Evolutionary conservation across 2,797 vertebrate species (phyloP).

Genomic region (Fistularia commersonii): DNA sequence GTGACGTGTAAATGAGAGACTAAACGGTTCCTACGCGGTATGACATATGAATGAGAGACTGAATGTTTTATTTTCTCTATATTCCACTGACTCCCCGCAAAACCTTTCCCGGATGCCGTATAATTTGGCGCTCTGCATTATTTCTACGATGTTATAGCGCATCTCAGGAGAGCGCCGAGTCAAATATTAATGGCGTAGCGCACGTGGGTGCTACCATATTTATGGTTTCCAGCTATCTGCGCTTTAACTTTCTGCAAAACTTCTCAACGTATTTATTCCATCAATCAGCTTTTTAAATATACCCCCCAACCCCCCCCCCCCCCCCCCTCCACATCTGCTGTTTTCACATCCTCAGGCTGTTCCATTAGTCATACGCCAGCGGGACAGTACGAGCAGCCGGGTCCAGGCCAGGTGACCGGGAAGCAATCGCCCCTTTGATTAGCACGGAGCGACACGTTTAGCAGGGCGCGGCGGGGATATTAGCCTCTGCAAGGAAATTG

Average conservation of each 20-base stretch:
- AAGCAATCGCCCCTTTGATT: constrained; percentile 60
- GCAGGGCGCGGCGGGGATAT: constrained; percentile 46
- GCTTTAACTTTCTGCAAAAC: constrained; percentile 15
- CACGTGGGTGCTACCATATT: not conserved
- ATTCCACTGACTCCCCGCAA: no score
- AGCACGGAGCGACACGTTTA: constrained; percentile 49
- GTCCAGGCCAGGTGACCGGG: constrained; percentile 50
- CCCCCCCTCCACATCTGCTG: no score
- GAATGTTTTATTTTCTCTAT: no score
- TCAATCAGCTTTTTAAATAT: constrained; percentile 26
- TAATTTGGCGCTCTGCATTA: no score
- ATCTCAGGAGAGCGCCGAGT: not conserved
- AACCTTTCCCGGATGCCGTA: no score
- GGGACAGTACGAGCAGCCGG: constrained; percentile 6
- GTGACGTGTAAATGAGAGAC: no score
- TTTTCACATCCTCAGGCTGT: constrained; percentile 20
- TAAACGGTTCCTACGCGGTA: no score
- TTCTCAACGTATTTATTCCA: not conserved
- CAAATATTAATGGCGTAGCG: not conserved
- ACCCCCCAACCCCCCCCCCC: not conserved
- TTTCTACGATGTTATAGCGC: not conserved
- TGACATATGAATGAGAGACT: no score
- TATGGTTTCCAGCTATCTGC: constrained; percentile 12
- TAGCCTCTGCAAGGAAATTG: constrained; percentile 53
- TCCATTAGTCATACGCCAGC: constrained; percentile 56